Evolutionary conservation across 2,888 invertebrate species (phyloP).

Genomic region (Leucania comma): DNA sequence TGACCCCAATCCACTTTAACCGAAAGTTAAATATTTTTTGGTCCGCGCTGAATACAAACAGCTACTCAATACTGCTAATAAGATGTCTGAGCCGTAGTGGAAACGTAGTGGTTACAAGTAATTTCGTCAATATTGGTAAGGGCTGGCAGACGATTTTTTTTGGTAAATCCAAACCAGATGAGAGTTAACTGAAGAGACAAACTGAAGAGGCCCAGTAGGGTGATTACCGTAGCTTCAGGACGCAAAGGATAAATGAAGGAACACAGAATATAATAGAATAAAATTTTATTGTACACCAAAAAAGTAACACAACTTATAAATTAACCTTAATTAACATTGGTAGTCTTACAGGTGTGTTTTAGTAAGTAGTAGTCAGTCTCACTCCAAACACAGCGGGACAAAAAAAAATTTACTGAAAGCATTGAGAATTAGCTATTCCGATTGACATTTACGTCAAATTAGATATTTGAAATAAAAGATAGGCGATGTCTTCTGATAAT

Average conservation of each 20-base stretch:
- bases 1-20: slow-evolving; percentile 75
- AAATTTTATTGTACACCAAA: too few species aligned
- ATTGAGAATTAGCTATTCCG: neutral
- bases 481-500: too few species aligned
- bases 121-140: slow-evolving; percentile 48
- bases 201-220: too few species aligned
- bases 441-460: neutral
- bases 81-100: slow-evolving; percentile 60
- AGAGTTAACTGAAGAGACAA: neutral
- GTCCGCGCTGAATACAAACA: slow-evolving; percentile 68
- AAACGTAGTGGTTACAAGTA: slow-evolving; percentile 53
- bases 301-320: too few species aligned
- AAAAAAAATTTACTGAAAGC: too few species aligned
- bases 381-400: too few species aligned
- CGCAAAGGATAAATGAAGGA: too few species aligned
- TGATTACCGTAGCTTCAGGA: too few species aligned
- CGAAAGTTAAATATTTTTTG: slow-evolving; percentile 71
- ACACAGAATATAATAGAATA: too few species aligned
- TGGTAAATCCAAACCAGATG: slow-evolving; percentile 1
- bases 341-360: too few species aligned
- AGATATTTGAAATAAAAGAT: neutral
- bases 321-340: too few species aligned
- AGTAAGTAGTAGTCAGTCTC: too few species aligned
- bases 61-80: slow-evolving; percentile 68
- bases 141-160: slow-evolving; percentile 22